Evolutionary conservation across 2,888 invertebrate genomes (phyloP).

Genomic region (Pseudanteris insignis): DNA sequence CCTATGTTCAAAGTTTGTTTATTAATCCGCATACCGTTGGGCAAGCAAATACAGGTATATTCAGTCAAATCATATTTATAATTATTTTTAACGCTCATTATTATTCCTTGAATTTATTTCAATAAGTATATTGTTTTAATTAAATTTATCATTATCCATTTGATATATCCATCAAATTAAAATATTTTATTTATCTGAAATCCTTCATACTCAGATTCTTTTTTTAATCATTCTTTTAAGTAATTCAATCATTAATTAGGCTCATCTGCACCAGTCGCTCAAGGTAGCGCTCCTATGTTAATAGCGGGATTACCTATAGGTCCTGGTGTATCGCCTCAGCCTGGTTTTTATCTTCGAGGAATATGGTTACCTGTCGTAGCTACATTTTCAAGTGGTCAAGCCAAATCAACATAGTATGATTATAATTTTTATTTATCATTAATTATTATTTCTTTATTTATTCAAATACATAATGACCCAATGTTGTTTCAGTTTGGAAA

Average conservation of each 20-base stretch:
- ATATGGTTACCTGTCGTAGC: conserved; percentile 91
- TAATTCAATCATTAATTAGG: conserved; percentile 43
- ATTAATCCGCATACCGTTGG: conserved; percentile 76
- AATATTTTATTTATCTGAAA: too few species aligned
- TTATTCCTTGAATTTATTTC: too few species aligned
- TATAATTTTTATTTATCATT: conserved; percentile 1
- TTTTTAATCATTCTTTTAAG: conserved; percentile 8
- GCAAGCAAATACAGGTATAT: conserved; percentile 65
- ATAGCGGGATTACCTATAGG: conserved; percentile 75
- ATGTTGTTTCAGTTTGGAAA: conserved; percentile 80
- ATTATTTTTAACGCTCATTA: too few species aligned
- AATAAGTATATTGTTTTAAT: too few species aligned
- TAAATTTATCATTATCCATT: too few species aligned
- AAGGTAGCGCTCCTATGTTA: conserved; percentile 73
- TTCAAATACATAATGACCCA: background rate
- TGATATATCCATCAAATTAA: too few species aligned
- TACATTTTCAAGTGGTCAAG: conserved; percentile 83
- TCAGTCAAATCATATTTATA: too few species aligned
- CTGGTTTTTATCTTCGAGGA: conserved; percentile 92
- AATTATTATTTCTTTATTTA: background rate
- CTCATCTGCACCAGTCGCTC: conserved; percentile 66
- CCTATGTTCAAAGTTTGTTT: conserved; percentile 92
- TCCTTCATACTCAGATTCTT: background rate
- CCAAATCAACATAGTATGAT: conserved; percentile 94
- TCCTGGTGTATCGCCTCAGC: conserved; percentile 85